Evolutionary conservation across 2,113 vertebrate genomes (phyloP), one percentile per base, ranked within the genome.

Genomic region (Dipodomys merriami): DNA sequence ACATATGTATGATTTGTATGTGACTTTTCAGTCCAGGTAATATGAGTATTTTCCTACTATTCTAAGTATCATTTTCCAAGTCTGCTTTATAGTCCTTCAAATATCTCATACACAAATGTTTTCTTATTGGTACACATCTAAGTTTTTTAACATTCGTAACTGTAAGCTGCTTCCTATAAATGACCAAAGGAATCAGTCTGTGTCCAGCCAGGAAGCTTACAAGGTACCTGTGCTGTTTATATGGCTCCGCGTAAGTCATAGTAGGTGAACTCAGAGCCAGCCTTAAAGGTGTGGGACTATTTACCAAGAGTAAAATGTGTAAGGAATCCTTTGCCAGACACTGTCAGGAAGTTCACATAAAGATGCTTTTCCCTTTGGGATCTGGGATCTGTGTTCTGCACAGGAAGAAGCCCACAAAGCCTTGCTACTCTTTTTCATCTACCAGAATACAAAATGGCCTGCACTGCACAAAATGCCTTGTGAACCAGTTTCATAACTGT

Each of bases 1-100:
- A 49, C 57, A 74, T 44, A 27, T 82, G 64, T 22, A 88, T 2
- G 76, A 12, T 93, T 90, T 82, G 83, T 77, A 35, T 82, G 53
- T 19, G 2, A n/a, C 72, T 95, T 95, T 96, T 91, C 71, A 86
- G 81, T 80, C 96, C 73, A 67, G 2, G 79, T n/a, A 39, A 15
- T 89, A 87, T 72, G 62, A 72, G 4, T 81, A 74, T 92, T 92
- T 91, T 95, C 69, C 68, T 88, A n/a, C 82, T 57, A 57, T 60
- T 68, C 16, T 76, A 86, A 93, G 20, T 72, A 78, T 86, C 57
- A 19, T 83, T 92, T 94, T 57, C 64, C 20, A 81, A 69, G 57
- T 53, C 67, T 86, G 44, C 46, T 4, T 81, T 49, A 46, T 79
- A 81, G 33, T 77, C 44, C 44, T 76, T 79, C 81, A 64, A 25